Base-by-base conservation (phyloP, 2,888 invertebrate species). In the Drosophila emarginata region DNA sequence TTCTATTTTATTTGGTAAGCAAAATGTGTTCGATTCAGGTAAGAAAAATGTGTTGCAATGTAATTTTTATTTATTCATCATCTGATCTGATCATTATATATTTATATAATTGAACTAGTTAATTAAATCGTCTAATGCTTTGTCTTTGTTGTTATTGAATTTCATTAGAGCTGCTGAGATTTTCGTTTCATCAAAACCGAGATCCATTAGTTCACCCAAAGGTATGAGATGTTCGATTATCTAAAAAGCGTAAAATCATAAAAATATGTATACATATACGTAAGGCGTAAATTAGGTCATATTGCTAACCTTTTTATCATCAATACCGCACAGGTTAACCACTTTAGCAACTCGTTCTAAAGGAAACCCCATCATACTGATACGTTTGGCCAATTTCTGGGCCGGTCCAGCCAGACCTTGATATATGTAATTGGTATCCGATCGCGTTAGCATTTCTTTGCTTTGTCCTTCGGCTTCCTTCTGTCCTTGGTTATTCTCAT, bases 281-380 rank as follows among this genome's bases (percentile, higher is more conserved):
- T 5, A 32, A 11, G 32, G 32, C 32, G 9, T 11, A 7, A 1
- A 32, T 32, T 9, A 32, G 5, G 1, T 32, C 1, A 9, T 32
- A 32, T 32, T 32, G 11, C 32, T 32, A 9, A 81, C 81, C 80
- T 88, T 86, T 36, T 83, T 87, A 92, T 97, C 96, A 93, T 97
- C 95, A 90, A 93, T 93, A 66, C 97, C 97, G 75, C 96, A 93
- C 58, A 95, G 93, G 79, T 94, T 94, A 78, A 96, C 95, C n/a
- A 96, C 95, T 81, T 96, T 94, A 4, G 96, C 95, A 15, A 96
- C 97, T 90, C 96, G 94, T 66, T 95, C 94, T 60, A 96, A 90
- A 0, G 96, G 95, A 90, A 98, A 98, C 1, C 98, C 98, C 98
- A 98, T 98, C 70, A 94, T 94, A 86, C 95, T 95, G 67, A 98